A percentile compares a stretch with the other conserved stretches of the same genome.
phyloP scores from a whole-genome alignment of 2,113 vertebrate species.

The Odobenus rosmarus region DNA sequence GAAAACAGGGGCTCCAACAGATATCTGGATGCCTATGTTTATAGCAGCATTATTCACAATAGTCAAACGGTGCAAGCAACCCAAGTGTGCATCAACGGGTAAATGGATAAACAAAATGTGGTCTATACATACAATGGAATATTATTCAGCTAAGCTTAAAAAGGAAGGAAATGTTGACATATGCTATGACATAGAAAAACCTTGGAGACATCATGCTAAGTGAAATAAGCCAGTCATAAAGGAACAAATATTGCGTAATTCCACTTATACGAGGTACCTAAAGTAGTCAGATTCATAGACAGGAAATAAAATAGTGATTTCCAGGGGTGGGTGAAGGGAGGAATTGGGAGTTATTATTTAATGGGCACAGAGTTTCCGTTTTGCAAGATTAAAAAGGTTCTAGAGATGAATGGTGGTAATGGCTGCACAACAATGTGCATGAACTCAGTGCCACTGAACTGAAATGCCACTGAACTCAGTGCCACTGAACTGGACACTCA shows the following conservation, averaged over 20 bases:
- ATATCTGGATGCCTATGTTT: not conserved
- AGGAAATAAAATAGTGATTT: not conserved
- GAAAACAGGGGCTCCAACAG: not conserved
- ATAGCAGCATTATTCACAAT: not conserved
- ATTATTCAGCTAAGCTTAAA: not conserved
- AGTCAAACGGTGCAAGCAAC: not conserved
- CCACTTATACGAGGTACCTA: not conserved
- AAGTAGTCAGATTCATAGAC: constrained; percentile 33
- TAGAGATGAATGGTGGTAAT: not conserved
- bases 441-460: not conserved
- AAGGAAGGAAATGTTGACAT: not conserved
- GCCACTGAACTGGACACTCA: not conserved
- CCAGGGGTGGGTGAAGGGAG: not conserved
- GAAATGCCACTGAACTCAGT: not conserved
- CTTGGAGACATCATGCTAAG: not conserved
- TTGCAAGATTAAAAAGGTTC: not conserved
- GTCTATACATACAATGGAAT: not conserved
- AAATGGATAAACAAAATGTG: not conserved
- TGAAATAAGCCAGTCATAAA: constrained; percentile 7
- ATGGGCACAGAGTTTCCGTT: not conserved
- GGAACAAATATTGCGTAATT: not conserved
- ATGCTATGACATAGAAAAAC: not conserved
- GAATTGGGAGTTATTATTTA: not conserved
- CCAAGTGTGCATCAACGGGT: not conserved
- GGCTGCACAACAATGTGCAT: not conserved